Evolutionary conservation across 2,113 vertebrate genomes (phyloP), one percentile per base, ranked within the genome.

Genomic region (Campylomormyrus tamandua): DNA sequence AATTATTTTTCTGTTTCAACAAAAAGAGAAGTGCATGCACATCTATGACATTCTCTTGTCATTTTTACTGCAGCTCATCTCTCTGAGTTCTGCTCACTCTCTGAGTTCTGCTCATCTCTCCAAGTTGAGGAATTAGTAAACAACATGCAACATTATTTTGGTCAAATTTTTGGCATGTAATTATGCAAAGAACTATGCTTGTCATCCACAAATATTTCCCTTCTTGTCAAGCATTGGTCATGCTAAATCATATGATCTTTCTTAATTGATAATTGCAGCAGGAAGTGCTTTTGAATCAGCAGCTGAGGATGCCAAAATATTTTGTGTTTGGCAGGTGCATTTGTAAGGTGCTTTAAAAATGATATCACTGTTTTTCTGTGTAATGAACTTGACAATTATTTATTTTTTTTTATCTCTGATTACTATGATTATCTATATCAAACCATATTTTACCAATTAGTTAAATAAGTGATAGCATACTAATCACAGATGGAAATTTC

Each of bases 221-320:
- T 70, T 88, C 39, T 58, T 90, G 87, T 66, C 56, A 77, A n/a
- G 48, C 90, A 80, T 90, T 62, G 90, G 52, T 48, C 87, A 35
- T 84, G 74, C 19, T 48, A 35, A 39, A 53, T 24, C 8, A 31
- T 77, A n/a, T 21, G 31, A 31, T 27, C 15, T 19, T 24, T 84
- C 83, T n/a, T 90, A 88, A 90, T 31, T 27, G 17, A 49, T 80
- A 27, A 80, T 19, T 45, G 50, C 88, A 83, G 19, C 27, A 80
- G 35, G 3, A 80, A n/a, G 46, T 88, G 45, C 62, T 74, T 13
- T 70, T 31, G 31, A 46, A 35, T 58, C 88, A 74, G 42, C 45
- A 74, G 62, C 52, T 56, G 52, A 53, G 86, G 62, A 62, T n/a
- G 49, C 62, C 19, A 19, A 88, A n/a, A 11, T 19, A 27, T 77